These are phyloP conservation scores for Emydocephalus ijimae DNA, from an alignment of 2,113 vertebrate species.

Conservation along the genomic window DNA sequence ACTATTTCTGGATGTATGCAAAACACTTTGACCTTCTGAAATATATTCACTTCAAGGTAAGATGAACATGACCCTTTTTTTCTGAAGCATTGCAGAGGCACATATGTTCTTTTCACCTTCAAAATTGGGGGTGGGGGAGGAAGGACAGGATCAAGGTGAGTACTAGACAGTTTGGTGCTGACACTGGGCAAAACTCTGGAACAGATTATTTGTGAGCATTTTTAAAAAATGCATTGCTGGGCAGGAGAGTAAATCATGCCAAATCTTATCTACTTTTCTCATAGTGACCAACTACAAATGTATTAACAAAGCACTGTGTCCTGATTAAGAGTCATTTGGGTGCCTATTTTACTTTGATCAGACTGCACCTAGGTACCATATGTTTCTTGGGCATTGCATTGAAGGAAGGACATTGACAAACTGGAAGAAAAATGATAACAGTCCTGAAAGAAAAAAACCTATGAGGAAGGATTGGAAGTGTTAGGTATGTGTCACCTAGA, in stretches of 20 bases:
- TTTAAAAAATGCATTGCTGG: not conserved
- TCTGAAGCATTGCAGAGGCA: not conserved
- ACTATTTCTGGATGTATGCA: conserved; percentile 84
- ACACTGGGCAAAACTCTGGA: not conserved
- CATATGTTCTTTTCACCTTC: not conserved
- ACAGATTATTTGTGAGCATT: not conserved
- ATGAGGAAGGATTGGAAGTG: not conserved
- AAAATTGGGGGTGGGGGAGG: not conserved
- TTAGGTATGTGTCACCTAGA: not conserved
- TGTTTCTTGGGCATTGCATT: not conserved
- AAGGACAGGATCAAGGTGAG: not conserved
- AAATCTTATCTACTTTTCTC: not conserved
- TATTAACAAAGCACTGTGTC: not conserved
- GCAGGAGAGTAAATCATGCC: not conserved
- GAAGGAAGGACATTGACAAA: not conserved
- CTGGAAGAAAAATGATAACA: not conserved
- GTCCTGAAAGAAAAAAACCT: not conserved
- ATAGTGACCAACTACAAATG: not conserved
- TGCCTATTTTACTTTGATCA: not conserved
- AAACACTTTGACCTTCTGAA: conserved; percentile 76
- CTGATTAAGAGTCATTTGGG: not conserved
- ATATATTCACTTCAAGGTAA: conserved; percentile 81
- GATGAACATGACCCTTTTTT: not conserved
- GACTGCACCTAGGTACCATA: not conserved
- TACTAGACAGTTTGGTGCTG: not conserved